Base-by-base conservation (phyloP, 2,888 invertebrate genomes). In the Amphipyra tragopoginis region DNA sequence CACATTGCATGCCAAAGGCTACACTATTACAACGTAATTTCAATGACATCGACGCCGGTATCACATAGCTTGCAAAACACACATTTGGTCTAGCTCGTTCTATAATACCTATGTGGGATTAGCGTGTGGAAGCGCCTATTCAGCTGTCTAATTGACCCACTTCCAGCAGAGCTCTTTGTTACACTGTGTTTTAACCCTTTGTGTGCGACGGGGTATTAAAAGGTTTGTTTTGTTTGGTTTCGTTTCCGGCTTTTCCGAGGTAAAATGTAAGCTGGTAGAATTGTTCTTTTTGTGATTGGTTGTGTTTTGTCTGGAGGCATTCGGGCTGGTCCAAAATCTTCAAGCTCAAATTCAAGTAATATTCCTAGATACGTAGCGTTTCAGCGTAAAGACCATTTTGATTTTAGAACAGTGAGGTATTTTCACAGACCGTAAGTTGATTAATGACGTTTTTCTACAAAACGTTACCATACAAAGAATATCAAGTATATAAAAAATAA, bases 61-160 rank as follows among this genome's bases (percentile, higher is more conserved):
- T 55, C 40, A 4, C 48, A 29, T 26, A 15, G 49, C 44, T 62
- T 67, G 52, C 62, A 50, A 52, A 56, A 68, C 43, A 68, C 38
- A 53, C 33, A 44, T 42, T 65, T 39, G 33, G 40, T 56, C 58
- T 62, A 73, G 50, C 43, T 33, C 14, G n/a, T 10, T 49, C n/a
- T 40, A 40, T 26, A 26, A 1, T 13, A 43, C 45, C 54, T 63
- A 55, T 47, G 76, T 51, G 36, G 54, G 39, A 59, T 71, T 64
- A 70, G 38, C 58, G 50, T 57, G 60, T 70, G 58, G 49, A 70
- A 74, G 60, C 51, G 50, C 50, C n/a, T 63, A 48, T 68, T 65
- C 61, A 57, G 63, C 53, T 54, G 55, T 51, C 51, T 72, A 72
- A 77, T 75, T 69, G 72, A 75, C 72, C 75, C 14, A 75, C 59